These are phyloP conservation scores for Apis dorsata DNA, from an alignment of 1,140 invertebrate species.

Conservation along the genomic window DNA sequence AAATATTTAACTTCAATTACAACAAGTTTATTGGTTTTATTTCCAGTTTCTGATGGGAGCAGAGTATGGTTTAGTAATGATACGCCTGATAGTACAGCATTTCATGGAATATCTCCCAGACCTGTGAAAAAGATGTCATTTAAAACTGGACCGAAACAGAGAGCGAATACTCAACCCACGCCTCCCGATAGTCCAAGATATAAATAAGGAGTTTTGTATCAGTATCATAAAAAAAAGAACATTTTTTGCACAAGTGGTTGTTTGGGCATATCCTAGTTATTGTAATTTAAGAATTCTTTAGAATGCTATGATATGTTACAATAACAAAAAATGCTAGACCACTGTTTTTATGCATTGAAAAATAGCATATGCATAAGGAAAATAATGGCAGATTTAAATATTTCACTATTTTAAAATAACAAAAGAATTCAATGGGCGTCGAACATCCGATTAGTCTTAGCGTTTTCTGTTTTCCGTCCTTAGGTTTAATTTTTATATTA, in stretches of 20 bases:
- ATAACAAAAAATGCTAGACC: slow-evolving; percentile 30
- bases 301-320: slow-evolving; percentile 34
- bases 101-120: slow-evolving; percentile 81
- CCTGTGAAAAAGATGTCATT: slow-evolving; percentile 81
- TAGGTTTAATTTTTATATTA: slow-evolving; percentile 77
- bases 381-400: not conserved
- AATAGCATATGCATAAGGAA: not conserved
- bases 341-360: slow-evolving; percentile 14
- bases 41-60: slow-evolving; percentile 77
- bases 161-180: slow-evolving; percentile 72
- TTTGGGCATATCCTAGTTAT: slow-evolving; percentile 25
- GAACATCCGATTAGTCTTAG: slow-evolving; percentile 65
- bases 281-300: slow-evolving; percentile 50
- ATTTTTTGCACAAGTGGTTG: slow-evolving; percentile 55
- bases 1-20: not conserved
- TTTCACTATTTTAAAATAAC: slow-evolving; percentile 21
- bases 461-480: slow-evolving; percentile 79
- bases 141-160: slow-evolving; percentile 76
- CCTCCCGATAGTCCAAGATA: slow-evolving; percentile 79
- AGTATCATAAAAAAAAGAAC: slow-evolving; percentile 21
- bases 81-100: slow-evolving; percentile 71
- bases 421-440: slow-evolving; percentile 47
- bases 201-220: slow-evolving; percentile 69
- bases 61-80: slow-evolving; percentile 79
- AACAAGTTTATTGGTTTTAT: not conserved